These are phyloP conservation scores for Champsocephalus esox DNA, from an alignment of 2,797 vertebrate species.

Conservation along the genomic window DNA sequence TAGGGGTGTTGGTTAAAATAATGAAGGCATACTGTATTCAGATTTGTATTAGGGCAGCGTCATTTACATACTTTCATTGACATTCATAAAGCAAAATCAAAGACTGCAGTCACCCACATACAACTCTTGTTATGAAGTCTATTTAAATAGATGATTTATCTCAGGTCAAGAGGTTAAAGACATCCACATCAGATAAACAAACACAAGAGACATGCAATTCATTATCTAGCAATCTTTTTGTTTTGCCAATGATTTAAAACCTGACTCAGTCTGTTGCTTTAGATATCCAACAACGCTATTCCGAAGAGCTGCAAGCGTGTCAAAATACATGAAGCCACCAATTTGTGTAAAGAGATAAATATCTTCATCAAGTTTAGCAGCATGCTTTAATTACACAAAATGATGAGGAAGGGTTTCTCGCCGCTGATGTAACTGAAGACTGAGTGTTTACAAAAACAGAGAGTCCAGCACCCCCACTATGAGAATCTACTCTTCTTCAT, in stretches of 20 bases:
- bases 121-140: not conserved
- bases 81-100: slow-evolving; percentile 7
- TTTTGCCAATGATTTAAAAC: not conserved
- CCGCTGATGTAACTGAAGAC: slow-evolving; percentile 65
- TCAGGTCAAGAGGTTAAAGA: not conserved
- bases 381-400: slow-evolving; percentile 63
- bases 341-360: slow-evolving; percentile 74
- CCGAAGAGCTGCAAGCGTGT: not conserved
- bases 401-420: slow-evolving; percentile 52
- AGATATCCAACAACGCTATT: not conserved
- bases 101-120: not conserved
- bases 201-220: not conserved
- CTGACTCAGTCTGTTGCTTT: not conserved
- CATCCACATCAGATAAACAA: not conserved
- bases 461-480: slow-evolving; percentile 49
- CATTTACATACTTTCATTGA: slow-evolving; percentile 34
- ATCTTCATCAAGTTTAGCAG: slow-evolving; percentile 74
- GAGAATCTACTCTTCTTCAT: slow-evolving; percentile 57
- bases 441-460: slow-evolving; percentile 71
- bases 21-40: not conserved
- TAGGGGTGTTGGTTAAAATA: not conserved
- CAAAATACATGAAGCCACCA: not conserved
- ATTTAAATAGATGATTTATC: slow-evolving; percentile 2
- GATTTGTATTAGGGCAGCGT: slow-evolving; percentile 2
- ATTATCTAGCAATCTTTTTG: not conserved